Base-by-base conservation (phyloP, 2,888 invertebrate genomes). In the Torymus aiolomorphi region DNA sequence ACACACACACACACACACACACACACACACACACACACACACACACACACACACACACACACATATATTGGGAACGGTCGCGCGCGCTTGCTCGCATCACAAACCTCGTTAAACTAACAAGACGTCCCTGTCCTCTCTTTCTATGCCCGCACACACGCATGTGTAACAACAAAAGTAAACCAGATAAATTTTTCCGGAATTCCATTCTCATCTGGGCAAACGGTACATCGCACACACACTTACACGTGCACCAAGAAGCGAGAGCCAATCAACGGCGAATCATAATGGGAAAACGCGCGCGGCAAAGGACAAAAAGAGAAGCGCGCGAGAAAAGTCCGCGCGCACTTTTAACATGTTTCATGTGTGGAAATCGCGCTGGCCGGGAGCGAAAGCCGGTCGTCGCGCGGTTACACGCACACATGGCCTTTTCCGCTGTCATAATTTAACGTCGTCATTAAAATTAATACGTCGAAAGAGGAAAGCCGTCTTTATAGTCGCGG, bases 381-480 rank as follows among this genome's bases (percentile, higher is more conserved):
- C 18, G 13, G 12, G 65, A 52, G 59, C 14, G 72, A 78, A 62
- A 78, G 72, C 61, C 31, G 54, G 13, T 66, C 49, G 57, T 51
- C 18, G 54, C 31, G 24, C 18, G 24, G n/a, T 56, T 63, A 31
- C 31, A 3, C 5, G 5, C 42, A 42, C 8, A 42, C 42, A 8
- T 8, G 20, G 20, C 59, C 20, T 71, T 73, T 59, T 49, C 52
- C 70, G 24, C 56, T 51, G 56, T 78, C 81, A 71, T 76, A 76
- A 76, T 72, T 78, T 72, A 75, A 72, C 78, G 71, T 76, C 75
- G 78, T 78, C 81, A 72, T 81, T 81, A 81, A 78, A 81, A 81
- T 78, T 78, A 81, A 78, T 71, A 69, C 61, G 75, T 61, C 75
- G 71, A 49, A 49, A 71, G 52, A 56, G 20, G 24, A 67, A 57